Evolutionary conservation across 2,797 vertebrate genomes (phyloP).

Genomic region (Parambassis ranga): DNA sequence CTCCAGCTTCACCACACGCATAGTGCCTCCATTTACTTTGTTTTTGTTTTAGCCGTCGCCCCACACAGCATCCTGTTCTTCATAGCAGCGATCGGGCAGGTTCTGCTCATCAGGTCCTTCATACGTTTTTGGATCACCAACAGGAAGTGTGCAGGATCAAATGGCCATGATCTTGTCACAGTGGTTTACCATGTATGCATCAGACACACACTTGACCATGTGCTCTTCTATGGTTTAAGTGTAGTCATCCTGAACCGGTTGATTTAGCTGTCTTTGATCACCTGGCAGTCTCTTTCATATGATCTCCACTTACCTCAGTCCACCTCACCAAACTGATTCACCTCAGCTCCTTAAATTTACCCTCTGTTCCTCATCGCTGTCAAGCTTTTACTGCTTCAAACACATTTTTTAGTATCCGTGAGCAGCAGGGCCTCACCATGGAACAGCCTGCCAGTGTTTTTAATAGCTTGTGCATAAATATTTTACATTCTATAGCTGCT

Average conservation of each 20-base stretch:
- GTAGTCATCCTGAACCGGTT: background rate
- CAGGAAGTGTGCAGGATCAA: background rate
- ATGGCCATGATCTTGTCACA: background rate
- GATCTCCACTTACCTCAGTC: background rate
- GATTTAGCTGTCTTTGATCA: background rate
- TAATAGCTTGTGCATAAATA: background rate
- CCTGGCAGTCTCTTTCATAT: background rate
- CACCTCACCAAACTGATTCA: background rate
- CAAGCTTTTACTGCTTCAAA: background rate
- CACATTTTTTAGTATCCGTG: background rate
- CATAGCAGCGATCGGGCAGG: no score
- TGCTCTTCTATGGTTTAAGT: background rate
- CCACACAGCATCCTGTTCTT: background rate
- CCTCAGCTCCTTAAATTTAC: background rate
- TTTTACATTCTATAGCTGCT: background rate
- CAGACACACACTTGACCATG: background rate
- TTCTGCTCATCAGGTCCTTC: background rate
- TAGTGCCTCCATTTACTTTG: no score
- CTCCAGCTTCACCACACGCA: background rate
- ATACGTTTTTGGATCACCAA: background rate
- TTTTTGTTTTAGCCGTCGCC: no score
- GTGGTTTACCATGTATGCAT: no score
- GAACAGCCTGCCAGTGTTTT: background rate
- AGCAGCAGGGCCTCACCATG: background rate
- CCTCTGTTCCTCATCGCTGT: background rate